Evolutionary conservation across 1,140 invertebrate species (phyloP).

Genomic region (Bombus polaris): DNA sequence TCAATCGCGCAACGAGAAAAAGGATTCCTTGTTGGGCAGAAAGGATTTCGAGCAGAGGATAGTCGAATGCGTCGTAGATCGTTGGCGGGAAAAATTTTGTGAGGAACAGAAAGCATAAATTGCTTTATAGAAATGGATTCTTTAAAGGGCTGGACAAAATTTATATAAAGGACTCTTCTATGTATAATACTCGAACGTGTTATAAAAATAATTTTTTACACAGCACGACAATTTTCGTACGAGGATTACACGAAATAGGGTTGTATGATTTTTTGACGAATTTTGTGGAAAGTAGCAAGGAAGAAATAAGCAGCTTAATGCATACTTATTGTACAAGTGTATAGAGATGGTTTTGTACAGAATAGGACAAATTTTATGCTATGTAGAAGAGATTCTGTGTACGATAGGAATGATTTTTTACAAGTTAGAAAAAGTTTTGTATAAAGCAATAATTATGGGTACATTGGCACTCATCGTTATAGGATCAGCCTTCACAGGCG

Average conservation of each 20-base stretch:
- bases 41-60: not conserved
- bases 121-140: not conserved
- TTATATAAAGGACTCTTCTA: not conserved
- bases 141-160: not conserved
- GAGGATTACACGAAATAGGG: fast-evolving
- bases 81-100: not conserved
- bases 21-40: not conserved
- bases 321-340: too few relatives aligned
- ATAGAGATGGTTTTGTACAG: too few relatives aligned
- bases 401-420: too few relatives aligned
- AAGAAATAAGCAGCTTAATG: too few relatives aligned
- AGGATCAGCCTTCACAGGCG: too few relatives aligned
- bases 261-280: too few relatives aligned
- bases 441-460: not conserved
- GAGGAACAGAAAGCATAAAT: not conserved
- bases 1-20: not conserved
- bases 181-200: too few relatives aligned
- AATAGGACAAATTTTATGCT: too few relatives aligned
- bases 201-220: not conserved
- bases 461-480: too few relatives aligned
- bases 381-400: too few relatives aligned
- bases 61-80: too few relatives aligned
- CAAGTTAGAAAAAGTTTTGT: not conserved
- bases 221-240: not conserved
- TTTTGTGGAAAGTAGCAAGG: too few relatives aligned